Evolutionary conservation across 2,888 invertebrate genomes (phyloP).

Genomic region (Bruchidius siliquastri): DNA sequence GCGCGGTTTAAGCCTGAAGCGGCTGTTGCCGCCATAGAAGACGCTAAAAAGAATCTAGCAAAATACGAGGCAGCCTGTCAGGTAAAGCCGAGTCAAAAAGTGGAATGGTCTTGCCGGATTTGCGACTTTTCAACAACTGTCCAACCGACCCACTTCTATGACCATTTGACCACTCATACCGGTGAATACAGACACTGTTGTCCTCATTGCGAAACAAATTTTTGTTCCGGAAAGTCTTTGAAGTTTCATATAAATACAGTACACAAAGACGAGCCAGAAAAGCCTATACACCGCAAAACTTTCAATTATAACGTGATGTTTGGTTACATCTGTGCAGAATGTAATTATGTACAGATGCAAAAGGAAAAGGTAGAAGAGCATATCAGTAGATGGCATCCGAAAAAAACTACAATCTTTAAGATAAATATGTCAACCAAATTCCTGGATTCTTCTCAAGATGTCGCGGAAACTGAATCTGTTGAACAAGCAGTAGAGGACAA

Average conservation of each 20-base stretch:
- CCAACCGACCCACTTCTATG: slow-evolving; percentile 53
- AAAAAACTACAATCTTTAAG: slow-evolving; percentile 46
- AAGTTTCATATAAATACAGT: slow-evolving; percentile 28
- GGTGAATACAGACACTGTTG: slow-evolving; percentile 72
- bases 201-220: slow-evolving; percentile 51
- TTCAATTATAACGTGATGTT: slow-evolving; percentile 23
- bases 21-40: slow-evolving; percentile 54
- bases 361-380: slow-evolving; percentile 60
- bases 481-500: background rate
- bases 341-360: slow-evolving; percentile 69
- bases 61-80: slow-evolving; percentile 20
- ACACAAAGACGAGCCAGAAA: slow-evolving; percentile 25
- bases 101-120: slow-evolving; percentile 39
- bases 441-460: slow-evolving; percentile 14
- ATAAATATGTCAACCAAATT: slow-evolving; percentile 37
- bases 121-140: slow-evolving; percentile 33
- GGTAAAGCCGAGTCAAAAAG: slow-evolving; percentile 13
- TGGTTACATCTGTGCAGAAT: slow-evolving; percentile 62
- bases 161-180: slow-evolving; percentile 72
- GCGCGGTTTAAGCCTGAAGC: slow-evolving; percentile 55
- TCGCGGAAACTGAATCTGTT: background rate
- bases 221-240: slow-evolving; percentile 33
- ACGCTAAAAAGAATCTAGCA: slow-evolving; percentile 34
- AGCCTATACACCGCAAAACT: slow-evolving; percentile 15
- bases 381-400: slow-evolving; percentile 53